Percentiles rank a stretch among this genome's conserved stretches.
Evolutionary conservation across 2,888 invertebrate genomes (phyloP).

Genomic region (Pterostichus niger): DNA sequence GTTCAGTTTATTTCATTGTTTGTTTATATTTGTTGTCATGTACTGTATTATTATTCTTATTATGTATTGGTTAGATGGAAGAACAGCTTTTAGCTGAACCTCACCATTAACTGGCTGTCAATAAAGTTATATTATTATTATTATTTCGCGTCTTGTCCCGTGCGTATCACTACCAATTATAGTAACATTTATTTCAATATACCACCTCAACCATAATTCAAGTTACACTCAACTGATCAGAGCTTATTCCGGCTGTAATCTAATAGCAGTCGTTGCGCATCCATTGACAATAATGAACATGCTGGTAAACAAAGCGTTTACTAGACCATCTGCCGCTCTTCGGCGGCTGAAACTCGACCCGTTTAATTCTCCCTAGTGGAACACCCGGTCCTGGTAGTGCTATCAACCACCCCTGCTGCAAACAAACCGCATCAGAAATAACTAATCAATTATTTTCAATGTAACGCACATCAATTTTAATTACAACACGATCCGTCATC

Average conservation of each 20-base stretch:
- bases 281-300: conserved; percentile 61
- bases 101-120: no score
- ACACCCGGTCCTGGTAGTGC: conserved; percentile 36
- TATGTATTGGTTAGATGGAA: no score
- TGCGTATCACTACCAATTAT: no score
- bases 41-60: no score
- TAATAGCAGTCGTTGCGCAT: conserved; percentile 39
- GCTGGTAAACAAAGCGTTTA: conserved; percentile 62
- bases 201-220: not conserved
- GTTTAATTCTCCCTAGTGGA: conserved; percentile 18
- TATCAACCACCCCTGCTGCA: not conserved
- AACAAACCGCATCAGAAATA: conserved; percentile 12
- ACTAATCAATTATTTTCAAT: conserved; percentile 60
- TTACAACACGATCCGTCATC: conserved; percentile 44
- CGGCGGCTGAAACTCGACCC: conserved; percentile 42
- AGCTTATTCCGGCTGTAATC: not conserved
- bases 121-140: no score
- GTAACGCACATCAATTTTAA: conserved; percentile 64
- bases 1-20: no score
- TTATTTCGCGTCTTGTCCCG: no score
- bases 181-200: conserved; percentile 23
- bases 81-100: no score
- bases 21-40: no score
- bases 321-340: conserved; percentile 48
- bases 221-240: conserved; percentile 5